A percentile compares a stretch with the other conserved stretches of the same genome.
Conservation (phyloP, 2,888 invertebrate species). For the Drosophila anomalata region DNA sequence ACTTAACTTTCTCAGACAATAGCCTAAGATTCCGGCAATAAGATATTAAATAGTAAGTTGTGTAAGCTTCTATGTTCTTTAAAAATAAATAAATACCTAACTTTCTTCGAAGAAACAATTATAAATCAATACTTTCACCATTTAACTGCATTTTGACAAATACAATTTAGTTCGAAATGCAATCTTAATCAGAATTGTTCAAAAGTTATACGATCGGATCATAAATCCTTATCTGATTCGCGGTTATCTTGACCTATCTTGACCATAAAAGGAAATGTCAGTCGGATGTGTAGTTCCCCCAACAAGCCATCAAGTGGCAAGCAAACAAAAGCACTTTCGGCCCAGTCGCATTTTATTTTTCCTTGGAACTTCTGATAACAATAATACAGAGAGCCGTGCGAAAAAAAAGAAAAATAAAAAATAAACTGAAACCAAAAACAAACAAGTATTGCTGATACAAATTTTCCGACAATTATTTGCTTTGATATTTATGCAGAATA, state of each 20-base stretch:
- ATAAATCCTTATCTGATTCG: conserved; percentile 16
- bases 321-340: conserved; percentile 50
- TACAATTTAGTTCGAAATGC: conserved; percentile 3
- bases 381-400: conserved; percentile 7
- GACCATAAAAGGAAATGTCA: conserved; percentile 39
- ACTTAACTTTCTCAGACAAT: too few species aligned
- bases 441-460: conserved; percentile 37
- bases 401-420: conserved; percentile 34
- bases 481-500: conserved; percentile 38
- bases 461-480: conserved; percentile 32
- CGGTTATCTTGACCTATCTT: conserved; percentile 21
- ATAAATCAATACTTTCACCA: background rate
- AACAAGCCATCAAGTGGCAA: conserved; percentile 10
- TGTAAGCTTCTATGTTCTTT: too few species aligned
- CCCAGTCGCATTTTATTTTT: conserved; percentile 52
- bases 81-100: too few species aligned
- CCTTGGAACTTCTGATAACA: conserved; percentile 64
- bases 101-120: background rate
- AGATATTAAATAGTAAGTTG: too few species aligned
- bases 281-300: conserved; percentile 55
- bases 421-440: conserved; percentile 22
- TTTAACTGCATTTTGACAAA: background rate
- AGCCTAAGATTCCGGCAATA: too few species aligned
- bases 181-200: background rate
- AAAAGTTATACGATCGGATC: background rate